Base-by-base conservation (phyloP, 2,113 vertebrate genomes). In the Corythaeola cristata region DNA sequence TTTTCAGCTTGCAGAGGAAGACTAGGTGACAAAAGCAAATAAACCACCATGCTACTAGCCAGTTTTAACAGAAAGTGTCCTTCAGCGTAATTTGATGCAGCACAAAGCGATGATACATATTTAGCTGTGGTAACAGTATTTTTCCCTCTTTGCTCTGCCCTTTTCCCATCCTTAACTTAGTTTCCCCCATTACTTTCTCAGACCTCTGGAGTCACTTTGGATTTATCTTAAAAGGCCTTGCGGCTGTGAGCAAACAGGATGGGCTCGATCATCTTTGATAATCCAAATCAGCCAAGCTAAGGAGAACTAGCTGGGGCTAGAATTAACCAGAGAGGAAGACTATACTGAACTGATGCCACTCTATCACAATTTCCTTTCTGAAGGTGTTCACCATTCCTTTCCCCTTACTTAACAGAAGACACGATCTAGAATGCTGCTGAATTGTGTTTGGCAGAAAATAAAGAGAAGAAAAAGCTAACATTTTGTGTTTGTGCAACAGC, bases 401-500 rank as follows among this genome's bases (percentile, higher is more conserved):
- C 18, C 20, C 41, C 23, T 92, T 90, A 78, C 45, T 94, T 93
- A 95, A 93, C 58, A 89, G 94, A 88, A 91, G 77, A 66, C 2
- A 4, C 16, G 60, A 91, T 69, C 86, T 76, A 81, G 93, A 92
- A 95, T 23, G n/a, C 55, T 59, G 74, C 35, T 79, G 77, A 91
- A 88, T 53, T 89, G 68, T 75, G 58, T 41, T 84, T 92, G 55
- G 62, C 27, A 93, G 69, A 87, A 93, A 90, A 89, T 28, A 81
- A 85, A 90, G 62, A 80, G 52, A 81, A 73, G 32, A 47, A 88
- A 96, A 89, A 90, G 4, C 60, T 69, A 89, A 68, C 20, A 28
- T 68, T 63, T 47, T 49, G 21, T 64, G 58, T 80, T 72, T 87
- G 66, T 33, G 86, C 49, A 93, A 94, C 56, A 37, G 41, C 37